Conservation (phyloP, 2,797 vertebrate species). For the Tarsius wallacei region DNA sequence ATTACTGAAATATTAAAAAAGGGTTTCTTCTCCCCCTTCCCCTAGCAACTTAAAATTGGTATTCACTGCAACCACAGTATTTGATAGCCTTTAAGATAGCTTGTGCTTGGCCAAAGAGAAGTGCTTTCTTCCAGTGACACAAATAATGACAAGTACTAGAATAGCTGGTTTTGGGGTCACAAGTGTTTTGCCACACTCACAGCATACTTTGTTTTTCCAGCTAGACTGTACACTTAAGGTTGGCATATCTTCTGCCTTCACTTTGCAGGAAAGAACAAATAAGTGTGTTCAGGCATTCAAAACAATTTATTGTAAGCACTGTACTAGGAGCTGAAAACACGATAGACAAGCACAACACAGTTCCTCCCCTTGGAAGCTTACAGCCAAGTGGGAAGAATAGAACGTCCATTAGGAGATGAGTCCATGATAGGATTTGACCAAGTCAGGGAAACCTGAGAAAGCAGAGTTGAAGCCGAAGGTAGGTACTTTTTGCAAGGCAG, state of each 20-base stretch:
- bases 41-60: background rate
- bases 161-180: background rate
- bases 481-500: background rate
- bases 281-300: background rate
- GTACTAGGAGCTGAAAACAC: background rate
- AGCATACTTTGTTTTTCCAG: background rate
- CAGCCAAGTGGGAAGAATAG: background rate
- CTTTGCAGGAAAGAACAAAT: background rate
- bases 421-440: background rate
- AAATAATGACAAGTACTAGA: background rate
- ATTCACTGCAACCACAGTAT: background rate
- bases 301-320: conserved; percentile 42
- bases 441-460: background rate
- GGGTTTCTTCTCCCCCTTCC: background rate
- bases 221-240: background rate
- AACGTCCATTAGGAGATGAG: background rate
- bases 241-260: background rate
- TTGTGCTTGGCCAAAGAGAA: background rate
- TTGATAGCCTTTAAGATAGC: background rate
- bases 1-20: background rate
- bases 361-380: background rate
- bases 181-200: background rate
- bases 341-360: background rate
- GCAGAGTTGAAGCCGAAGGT: background rate
- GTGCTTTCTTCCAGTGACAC: background rate